phyloP scores from a whole-genome alignment of 2,888 invertebrate genomes.

The Neoscelio sp. region DNA sequence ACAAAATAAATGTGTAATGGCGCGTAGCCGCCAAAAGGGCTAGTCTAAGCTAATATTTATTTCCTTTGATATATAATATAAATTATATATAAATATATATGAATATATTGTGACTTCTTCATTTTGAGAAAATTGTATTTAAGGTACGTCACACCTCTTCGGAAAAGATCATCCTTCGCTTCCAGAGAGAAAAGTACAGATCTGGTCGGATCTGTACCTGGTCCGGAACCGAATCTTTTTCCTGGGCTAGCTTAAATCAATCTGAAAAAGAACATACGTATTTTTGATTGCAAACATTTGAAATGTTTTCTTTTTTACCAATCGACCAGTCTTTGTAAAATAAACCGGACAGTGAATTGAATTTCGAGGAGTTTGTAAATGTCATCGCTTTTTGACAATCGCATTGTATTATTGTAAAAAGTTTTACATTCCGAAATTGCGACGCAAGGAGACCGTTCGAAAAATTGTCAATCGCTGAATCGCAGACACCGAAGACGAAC shows the following conservation, averaged over 20 bases:
- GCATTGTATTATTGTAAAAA: slow-evolving; percentile 30
- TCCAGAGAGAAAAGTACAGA: no score
- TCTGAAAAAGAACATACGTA: no score
- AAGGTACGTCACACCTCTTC: neutral
- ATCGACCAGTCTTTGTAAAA: no score
- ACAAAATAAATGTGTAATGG: slow-evolving; percentile 77
- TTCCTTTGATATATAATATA: slow-evolving; percentile 74
- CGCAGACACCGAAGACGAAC: no score
- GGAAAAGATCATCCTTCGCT: no score
- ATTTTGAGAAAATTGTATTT: slow-evolving; percentile 67
- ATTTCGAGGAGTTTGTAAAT: slow-evolving; percentile 20
- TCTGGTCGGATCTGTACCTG: no score
- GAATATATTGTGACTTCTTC: slow-evolving; percentile 72
- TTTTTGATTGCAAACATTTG: no score
- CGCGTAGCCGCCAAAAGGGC: slow-evolving; percentile 78
- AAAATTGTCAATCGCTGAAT: no score
- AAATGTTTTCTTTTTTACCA: neutral
- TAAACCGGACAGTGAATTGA: slow-evolving; percentile 4
- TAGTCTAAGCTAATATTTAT: slow-evolving; percentile 82
- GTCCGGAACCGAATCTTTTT: no score
- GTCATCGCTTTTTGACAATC: slow-evolving; percentile 50
- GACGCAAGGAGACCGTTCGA: no score
- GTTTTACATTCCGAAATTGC: no score
- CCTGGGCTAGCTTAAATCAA: no score
- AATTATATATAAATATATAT: slow-evolving; percentile 69